Conservation (phyloP, 2,888 invertebrate genomes). For the Timema cristinae region DNA sequence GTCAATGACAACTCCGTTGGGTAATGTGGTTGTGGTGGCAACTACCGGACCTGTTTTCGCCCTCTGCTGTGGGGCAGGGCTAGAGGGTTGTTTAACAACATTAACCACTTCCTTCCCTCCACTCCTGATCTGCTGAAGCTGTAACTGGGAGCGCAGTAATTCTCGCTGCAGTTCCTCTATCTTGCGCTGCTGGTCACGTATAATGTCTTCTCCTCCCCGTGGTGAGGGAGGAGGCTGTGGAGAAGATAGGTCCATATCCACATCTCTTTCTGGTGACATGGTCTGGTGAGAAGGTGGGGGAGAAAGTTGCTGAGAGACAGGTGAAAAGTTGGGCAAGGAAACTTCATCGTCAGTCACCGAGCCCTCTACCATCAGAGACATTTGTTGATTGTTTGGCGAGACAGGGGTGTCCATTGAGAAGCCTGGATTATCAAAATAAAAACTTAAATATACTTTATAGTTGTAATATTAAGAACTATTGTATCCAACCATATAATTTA, state of each 20-base stretch:
- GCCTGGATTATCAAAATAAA: too few relatives aligned
- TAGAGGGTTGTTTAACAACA: too few relatives aligned
- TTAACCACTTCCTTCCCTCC: constrained; percentile 40
- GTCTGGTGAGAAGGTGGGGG: constrained; percentile 23
- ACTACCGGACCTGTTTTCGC: constrained; percentile 54
- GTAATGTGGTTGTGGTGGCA: constrained; percentile 18
- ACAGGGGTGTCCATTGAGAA: constrained; percentile 46
- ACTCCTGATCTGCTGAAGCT: constrained; percentile 59
- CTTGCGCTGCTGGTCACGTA: constrained; percentile 78
- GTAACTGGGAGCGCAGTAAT: constrained; percentile 62
- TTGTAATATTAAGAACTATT: too few relatives aligned
- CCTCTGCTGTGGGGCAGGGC: constrained; percentile 41
- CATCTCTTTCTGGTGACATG: constrained; percentile 39
- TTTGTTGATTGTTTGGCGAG: constrained; percentile 26
- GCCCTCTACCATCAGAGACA: constrained; percentile 24
- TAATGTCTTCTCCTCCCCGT: too few relatives aligned
- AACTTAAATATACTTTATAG: too few relatives aligned
- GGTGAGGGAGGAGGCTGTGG: constrained; percentile 41
- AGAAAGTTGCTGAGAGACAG: constrained; percentile 20
- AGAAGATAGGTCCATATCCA: constrained; percentile 41
- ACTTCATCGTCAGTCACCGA: constrained; percentile 26
- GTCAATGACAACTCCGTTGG: constrained; percentile 29
- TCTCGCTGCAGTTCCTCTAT: constrained; percentile 85
- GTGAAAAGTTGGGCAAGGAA: constrained; percentile 26
- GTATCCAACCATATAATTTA: too few relatives aligned